These are phyloP conservation scores for Catocala fraxini DNA, from an alignment of 2,888 invertebrate genomes.

Conservation along the genomic window DNA sequence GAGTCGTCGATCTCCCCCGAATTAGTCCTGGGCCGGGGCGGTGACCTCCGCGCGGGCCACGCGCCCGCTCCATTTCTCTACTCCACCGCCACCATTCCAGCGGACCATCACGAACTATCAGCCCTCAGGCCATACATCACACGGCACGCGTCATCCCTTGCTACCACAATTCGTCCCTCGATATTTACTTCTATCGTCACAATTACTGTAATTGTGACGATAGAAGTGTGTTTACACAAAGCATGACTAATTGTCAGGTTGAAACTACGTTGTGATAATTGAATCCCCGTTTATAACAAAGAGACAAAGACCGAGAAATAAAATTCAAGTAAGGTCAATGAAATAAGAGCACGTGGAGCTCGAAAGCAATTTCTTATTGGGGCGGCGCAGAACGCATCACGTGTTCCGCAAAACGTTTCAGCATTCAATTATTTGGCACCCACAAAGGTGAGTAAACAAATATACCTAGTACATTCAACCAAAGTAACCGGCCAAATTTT, in stretches of 20 bases:
- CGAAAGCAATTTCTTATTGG: conserved; percentile 33
- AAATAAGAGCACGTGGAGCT: conserved; percentile 63
- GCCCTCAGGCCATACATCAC: conserved; percentile 25
- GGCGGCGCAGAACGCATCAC: conserved; percentile 54
- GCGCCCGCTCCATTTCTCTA: conserved; percentile 61
- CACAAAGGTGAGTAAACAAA: conserved; percentile 46
- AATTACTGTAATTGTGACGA: conserved; percentile 34
- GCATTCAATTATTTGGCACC: conserved; percentile 54
- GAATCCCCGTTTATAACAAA: conserved; percentile 49
- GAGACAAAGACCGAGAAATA: conserved; percentile 57
- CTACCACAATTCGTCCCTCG: conserved; percentile 24
- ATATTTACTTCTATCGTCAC: conserved; percentile 20
- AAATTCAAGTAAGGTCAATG: conserved; percentile 63
- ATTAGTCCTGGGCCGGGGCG: conserved; percentile 86
- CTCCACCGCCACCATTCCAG: conserved; percentile 56
- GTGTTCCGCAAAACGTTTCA: conserved; percentile 50
- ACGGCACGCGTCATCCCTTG: conserved; percentile 26
- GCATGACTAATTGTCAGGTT: conserved; percentile 43
- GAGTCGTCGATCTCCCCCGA: conserved; percentile 86
- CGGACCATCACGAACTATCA: conserved; percentile 44
- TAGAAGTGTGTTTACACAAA: too few species aligned
- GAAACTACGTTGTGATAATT: conserved; percentile 45
- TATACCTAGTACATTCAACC: conserved; percentile 47
- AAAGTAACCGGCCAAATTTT: conserved; percentile 41
- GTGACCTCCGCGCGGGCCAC: conserved; percentile 74